phyloP scores from a whole-genome alignment of 2,888 invertebrate genomes.

The Melipona bicolor region DNA sequence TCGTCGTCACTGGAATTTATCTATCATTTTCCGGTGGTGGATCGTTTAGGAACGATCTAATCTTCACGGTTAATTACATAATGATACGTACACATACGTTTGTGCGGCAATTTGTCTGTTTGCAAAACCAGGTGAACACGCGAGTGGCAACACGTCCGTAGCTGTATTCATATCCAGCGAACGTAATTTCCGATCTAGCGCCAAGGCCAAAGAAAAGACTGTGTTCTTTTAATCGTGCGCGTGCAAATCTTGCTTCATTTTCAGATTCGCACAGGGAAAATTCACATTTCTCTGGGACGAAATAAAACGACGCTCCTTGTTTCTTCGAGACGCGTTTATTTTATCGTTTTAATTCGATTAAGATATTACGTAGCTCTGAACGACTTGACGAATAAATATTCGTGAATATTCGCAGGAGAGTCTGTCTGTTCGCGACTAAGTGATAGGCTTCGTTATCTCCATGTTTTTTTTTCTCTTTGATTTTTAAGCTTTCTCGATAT shows the following conservation, averaged over 20 bases:
- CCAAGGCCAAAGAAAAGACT: not conserved
- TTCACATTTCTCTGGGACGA: not conserved
- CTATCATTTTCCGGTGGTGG: slow-evolving; percentile 4
- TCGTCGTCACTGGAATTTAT: slow-evolving; percentile 7
- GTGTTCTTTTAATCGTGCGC: not conserved
- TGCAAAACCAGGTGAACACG: not conserved
- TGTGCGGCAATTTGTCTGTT: slow-evolving; percentile 1
- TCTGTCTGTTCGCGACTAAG: slow-evolving; percentile 20
- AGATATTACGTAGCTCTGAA: not conserved
- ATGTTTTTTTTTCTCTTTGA: slow-evolving; percentile 59
- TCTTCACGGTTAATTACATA: slow-evolving; percentile 14
- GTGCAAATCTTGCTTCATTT: not conserved
- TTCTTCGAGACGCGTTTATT: not conserved
- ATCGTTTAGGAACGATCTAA: slow-evolving; percentile 6
- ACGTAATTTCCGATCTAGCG: not conserved
- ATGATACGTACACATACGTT: not conserved
- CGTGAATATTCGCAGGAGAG: slow-evolving; percentile 57
- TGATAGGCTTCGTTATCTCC: slow-evolving; percentile 56
- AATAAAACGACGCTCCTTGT: not conserved
- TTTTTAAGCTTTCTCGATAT: slow-evolving; percentile 61
- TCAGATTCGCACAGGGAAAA: not conserved
- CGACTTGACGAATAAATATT: not conserved
- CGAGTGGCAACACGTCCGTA: too few species aligned
- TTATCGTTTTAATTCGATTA: not conserved
- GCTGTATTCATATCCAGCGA: too few species aligned